Percentiles rank a stretch among this genome's conserved stretches.
Evolutionary conservation across 1,140 invertebrate genomes (phyloP).

Genomic region (Eriosoma lanigerum): DNA sequence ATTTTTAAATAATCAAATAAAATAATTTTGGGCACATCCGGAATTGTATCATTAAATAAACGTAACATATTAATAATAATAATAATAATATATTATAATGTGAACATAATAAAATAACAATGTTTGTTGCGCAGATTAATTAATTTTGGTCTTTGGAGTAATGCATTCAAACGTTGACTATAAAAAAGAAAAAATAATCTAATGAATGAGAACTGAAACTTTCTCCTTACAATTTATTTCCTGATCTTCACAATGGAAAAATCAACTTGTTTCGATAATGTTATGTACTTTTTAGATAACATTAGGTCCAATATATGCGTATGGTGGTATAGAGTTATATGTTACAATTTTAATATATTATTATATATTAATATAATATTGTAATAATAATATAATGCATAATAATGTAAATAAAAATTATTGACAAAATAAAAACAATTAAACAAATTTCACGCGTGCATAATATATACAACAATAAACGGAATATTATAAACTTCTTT

Average conservation of each 20-base stretch:
- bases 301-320: too few relatives aligned
- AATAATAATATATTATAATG: not conserved
- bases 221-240: not conserved
- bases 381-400: too few relatives aligned
- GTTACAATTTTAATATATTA: too few relatives aligned
- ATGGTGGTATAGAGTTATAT: too few relatives aligned
- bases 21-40: not conserved
- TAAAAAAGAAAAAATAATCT: not conserved
- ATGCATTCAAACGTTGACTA: not conserved
- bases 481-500: too few relatives aligned
- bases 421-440: too few relatives aligned
- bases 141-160: not conserved
- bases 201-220: slow-evolving; percentile 11
- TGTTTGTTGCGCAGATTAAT: not conserved
- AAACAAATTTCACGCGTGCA: too few relatives aligned
- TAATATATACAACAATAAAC: too few relatives aligned
- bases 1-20: not conserved
- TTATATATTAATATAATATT: too few relatives aligned
- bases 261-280: not conserved
- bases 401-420: too few relatives aligned
- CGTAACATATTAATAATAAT: not conserved
- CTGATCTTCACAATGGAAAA: not conserved
- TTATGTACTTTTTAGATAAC: too few relatives aligned
- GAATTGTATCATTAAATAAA: not conserved
- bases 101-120: slow-evolving; percentile 11